Conservation (phyloP, 2,888 invertebrate species). For the Lepidochrysops patricia region DNA sequence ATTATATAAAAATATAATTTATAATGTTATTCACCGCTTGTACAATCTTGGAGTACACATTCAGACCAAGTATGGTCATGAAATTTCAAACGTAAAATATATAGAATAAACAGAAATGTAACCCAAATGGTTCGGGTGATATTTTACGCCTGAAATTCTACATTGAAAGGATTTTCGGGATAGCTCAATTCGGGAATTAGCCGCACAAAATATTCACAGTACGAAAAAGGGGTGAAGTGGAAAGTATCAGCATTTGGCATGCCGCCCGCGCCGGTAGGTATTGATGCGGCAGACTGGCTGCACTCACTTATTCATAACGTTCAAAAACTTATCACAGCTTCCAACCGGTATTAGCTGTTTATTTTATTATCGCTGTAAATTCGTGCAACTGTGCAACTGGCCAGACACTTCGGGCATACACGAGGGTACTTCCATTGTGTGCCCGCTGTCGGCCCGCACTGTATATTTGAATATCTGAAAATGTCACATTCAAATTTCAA, state of each 20-base stretch:
- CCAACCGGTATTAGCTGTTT: slow-evolving; percentile 35
- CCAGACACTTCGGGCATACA: slow-evolving; percentile 8
- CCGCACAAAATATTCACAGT: slow-evolving; percentile 45
- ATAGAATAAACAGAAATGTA: too few species aligned
- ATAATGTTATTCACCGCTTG: too few species aligned
- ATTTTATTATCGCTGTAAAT: slow-evolving; percentile 35
- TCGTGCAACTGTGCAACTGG: background rate
- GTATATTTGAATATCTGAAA: slow-evolving; percentile 8
- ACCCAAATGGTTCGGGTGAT: background rate
- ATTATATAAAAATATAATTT: too few species aligned
- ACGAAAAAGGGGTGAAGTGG: slow-evolving; percentile 58
- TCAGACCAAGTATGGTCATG: too few species aligned
- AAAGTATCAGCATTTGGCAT: slow-evolving; percentile 67
- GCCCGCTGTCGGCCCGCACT: slow-evolving; percentile 20
- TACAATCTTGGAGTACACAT: too few species aligned
- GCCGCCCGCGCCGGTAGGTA: slow-evolving; percentile 57
- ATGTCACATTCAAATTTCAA: background rate
- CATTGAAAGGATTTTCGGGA: background rate
- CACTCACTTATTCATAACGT: slow-evolving; percentile 70
- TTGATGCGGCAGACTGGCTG: slow-evolving; percentile 64
- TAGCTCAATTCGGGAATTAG: slow-evolving; percentile 42
- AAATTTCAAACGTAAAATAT: too few species aligned
- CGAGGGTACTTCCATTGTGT: slow-evolving; percentile 14
- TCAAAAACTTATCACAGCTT: slow-evolving; percentile 37
- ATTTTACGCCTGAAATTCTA: background rate